phyloP scores from a whole-genome alignment of 1,140 invertebrate species.

The Eulimnadia texana region DNA sequence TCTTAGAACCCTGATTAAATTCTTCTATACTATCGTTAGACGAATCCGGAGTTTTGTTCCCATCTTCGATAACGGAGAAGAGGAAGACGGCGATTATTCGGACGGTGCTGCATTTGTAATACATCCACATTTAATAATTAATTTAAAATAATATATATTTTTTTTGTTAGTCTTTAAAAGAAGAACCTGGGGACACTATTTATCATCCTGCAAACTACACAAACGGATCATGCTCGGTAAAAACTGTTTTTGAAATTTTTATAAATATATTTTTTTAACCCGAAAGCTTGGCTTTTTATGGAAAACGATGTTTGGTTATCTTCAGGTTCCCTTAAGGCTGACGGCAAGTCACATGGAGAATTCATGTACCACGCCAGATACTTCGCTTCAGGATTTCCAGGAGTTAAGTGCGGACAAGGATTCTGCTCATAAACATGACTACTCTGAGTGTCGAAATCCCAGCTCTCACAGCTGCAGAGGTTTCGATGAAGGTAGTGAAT shows the following conservation, averaged over 20 bases:
- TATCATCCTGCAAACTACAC: neutral
- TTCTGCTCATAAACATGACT: too few relatives aligned
- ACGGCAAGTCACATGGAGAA: neutral
- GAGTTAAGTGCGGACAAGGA: neutral
- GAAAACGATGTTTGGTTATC: neutral
- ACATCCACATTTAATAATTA: neutral
- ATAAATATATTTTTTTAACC: too few relatives aligned
- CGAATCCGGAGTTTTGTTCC: neutral
- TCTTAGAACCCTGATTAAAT: too few relatives aligned
- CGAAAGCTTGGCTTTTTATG: neutral
- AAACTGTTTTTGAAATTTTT: too few relatives aligned
- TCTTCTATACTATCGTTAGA: neutral
- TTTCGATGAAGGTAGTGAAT: neutral
- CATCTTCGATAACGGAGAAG: neutral
- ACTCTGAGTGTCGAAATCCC: too few relatives aligned
- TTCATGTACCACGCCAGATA: neutral
- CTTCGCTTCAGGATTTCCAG: neutral
- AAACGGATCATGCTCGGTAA: too few relatives aligned
- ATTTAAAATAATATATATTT: neutral
- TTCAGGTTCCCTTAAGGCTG: neutral
- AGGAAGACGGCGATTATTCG: neutral
- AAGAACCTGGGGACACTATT: neutral
- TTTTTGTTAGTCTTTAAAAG: neutral
- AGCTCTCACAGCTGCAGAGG: neutral
- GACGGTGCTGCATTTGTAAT: neutral